Percentiles rank a stretch among this genome's conserved stretches.
Evolutionary conservation across 2,113 vertebrate species (phyloP).

Genomic region (Larimichthys polyactis): DNA sequence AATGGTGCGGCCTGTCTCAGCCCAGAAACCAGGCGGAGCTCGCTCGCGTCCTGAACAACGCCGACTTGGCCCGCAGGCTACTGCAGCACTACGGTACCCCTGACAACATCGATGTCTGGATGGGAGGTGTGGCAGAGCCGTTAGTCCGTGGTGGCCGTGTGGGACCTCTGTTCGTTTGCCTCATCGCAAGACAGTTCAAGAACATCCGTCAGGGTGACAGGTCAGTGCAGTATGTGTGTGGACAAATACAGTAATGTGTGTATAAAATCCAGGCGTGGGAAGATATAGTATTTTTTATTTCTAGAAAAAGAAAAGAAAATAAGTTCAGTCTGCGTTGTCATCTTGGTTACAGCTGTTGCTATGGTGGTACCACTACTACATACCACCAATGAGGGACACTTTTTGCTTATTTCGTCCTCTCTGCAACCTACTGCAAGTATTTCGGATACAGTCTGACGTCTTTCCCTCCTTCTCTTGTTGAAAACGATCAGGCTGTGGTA

Average conservation of each 20-base stretch:
- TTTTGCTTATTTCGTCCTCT: too few species aligned
- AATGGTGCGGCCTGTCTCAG: slow-evolving; percentile 80
- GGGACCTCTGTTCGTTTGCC: slow-evolving; percentile 85
- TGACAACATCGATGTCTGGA: slow-evolving; percentile 85
- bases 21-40: slow-evolving; percentile 74
- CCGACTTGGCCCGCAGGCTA: slow-evolving; percentile 67
- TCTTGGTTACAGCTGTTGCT: too few species aligned
- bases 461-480: not conserved
- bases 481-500: slow-evolving; percentile 80
- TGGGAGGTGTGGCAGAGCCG: slow-evolving; percentile 84
- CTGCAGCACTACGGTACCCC: slow-evolving; percentile 79
- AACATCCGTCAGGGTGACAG: slow-evolving; percentile 82
- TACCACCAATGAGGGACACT: not conserved
- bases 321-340: too few species aligned
- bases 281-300: not conserved
- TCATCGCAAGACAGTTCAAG: slow-evolving; percentile 83
- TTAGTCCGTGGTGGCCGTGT: slow-evolving; percentile 85
- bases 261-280: too few species aligned
- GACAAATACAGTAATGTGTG: not conserved
- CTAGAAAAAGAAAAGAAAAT: not conserved
- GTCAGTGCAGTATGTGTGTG: slow-evolving; percentile 49
- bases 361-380: not conserved
- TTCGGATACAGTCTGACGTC: not conserved
- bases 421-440: not conserved
- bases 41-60: slow-evolving; percentile 74